Evolutionary conservation across 2,888 invertebrate species (phyloP).

Genomic region (Drosophila kanekoi): DNA sequence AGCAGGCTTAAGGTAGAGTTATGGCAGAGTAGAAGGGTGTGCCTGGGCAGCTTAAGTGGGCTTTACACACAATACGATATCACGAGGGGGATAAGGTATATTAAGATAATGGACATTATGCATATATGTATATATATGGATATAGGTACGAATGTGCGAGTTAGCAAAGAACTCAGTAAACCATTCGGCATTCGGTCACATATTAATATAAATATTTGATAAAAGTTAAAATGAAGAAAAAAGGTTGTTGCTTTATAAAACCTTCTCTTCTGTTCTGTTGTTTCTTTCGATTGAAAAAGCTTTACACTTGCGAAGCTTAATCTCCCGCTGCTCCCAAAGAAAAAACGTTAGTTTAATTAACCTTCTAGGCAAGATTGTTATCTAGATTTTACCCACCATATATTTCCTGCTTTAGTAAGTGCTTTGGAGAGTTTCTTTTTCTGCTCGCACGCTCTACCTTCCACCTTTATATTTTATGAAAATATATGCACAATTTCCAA

Average conservation of each 20-base stretch:
- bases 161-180: not conserved
- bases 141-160: not conserved
- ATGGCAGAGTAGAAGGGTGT: not conserved
- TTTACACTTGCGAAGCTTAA: not conserved
- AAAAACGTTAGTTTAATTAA: not conserved
- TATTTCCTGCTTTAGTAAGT: not conserved
- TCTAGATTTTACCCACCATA: not conserved
- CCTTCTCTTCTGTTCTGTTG: no score
- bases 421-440: not conserved
- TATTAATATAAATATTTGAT: not conserved
- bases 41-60: not conserved
- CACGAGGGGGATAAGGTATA: not conserved
- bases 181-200: not conserved
- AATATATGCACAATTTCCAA: slow-evolving; percentile 28
- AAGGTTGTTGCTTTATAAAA: no score
- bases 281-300: not conserved
- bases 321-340: not conserved
- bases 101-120: not conserved
- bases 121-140: not conserved
- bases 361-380: not conserved
- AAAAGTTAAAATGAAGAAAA: no score
- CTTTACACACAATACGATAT: not conserved
- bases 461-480: not conserved
- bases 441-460: no score
- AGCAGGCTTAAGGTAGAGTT: slow-evolving; percentile 13